These are phyloP conservation scores for Limonius californicus DNA, from an alignment of 1,140 invertebrate species.

Conservation along the genomic window DNA sequence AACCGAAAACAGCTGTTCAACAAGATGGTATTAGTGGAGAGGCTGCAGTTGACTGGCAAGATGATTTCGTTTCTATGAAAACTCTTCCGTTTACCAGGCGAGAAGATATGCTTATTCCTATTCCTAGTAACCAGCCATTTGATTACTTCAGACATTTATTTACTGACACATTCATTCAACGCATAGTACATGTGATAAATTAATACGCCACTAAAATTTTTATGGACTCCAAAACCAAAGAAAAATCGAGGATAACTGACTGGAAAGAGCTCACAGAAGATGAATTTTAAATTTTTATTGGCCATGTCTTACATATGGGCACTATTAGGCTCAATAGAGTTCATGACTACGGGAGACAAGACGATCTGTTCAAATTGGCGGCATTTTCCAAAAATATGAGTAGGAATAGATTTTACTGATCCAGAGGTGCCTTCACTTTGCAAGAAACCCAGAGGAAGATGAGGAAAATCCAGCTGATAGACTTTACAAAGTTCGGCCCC, in stretches of 20 bases:
- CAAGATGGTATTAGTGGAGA: neutral
- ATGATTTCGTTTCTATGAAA: neutral
- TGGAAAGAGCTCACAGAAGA: constrained; percentile 34
- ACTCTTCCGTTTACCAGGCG: neutral
- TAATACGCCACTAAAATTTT: constrained; percentile 18
- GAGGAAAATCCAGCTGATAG: constrained; percentile 12
- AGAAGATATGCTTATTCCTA: neutral
- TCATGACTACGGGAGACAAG: constrained; percentile 22
- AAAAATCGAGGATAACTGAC: constrained; percentile 17
- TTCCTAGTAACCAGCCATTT: constrained; percentile 12
- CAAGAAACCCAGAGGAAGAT: constrained; percentile 22
- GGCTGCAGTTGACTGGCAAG: neutral
- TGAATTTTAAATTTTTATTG: constrained; percentile 40
- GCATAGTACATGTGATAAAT: constrained; percentile 14
- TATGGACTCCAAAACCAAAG: constrained; percentile 11
- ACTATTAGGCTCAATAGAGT: neutral
- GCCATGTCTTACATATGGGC: constrained; percentile 42
- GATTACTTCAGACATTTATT: constrained; percentile 23
- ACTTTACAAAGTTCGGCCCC: constrained; percentile 31
- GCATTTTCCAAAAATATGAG: constrained; percentile 36
- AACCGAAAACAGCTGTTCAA: neutral
- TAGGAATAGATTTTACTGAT: constrained; percentile 39
- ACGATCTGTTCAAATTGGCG: constrained; percentile 31
- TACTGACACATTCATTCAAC: constrained; percentile 18
- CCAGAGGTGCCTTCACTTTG: constrained; percentile 37